Evolutionary conservation across 2,888 invertebrate genomes (phyloP).

Genomic region (Trisateles emortualis): DNA sequence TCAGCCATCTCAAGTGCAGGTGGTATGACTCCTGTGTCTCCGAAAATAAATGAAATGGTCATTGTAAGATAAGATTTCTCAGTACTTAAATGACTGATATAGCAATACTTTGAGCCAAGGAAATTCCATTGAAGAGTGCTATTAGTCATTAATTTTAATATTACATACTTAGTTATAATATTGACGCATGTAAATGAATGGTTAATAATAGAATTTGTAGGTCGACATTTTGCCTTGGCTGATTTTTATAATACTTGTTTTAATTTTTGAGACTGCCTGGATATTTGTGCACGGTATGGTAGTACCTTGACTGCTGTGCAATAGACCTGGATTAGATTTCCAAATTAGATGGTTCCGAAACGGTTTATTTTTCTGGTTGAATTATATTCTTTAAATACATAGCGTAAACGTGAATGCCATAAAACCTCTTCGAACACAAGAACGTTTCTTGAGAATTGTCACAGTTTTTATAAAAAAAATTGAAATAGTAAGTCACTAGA

Average conservation of each 20-base stretch:
- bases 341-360: no score
- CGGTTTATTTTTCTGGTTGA: no score
- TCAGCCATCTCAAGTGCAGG: conserved; percentile 81
- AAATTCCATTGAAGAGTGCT: conserved; percentile 49
- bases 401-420: no score
- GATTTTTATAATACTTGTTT: background rate
- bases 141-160: conserved; percentile 15
- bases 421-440: no score
- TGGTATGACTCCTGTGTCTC: conserved; percentile 83
- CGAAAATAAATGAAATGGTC: conserved; percentile 84
- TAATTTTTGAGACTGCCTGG: no score
- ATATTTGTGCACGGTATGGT: no score
- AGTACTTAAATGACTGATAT: conserved; percentile 57
- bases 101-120: conserved; percentile 50
- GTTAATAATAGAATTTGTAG: background rate
- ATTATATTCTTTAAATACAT: no score
- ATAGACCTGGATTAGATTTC: no score
- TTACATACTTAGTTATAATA: conserved; percentile 5
- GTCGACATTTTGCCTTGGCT: background rate
- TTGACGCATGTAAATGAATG: conserved; percentile 1
- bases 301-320: no score
- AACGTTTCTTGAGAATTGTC: no score
- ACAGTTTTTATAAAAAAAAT: no score
- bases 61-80: conserved; percentile 76
- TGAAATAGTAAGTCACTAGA: no score